Conservation (phyloP, 2,888 invertebrate species). For the Lithophane semibrunnea region DNA sequence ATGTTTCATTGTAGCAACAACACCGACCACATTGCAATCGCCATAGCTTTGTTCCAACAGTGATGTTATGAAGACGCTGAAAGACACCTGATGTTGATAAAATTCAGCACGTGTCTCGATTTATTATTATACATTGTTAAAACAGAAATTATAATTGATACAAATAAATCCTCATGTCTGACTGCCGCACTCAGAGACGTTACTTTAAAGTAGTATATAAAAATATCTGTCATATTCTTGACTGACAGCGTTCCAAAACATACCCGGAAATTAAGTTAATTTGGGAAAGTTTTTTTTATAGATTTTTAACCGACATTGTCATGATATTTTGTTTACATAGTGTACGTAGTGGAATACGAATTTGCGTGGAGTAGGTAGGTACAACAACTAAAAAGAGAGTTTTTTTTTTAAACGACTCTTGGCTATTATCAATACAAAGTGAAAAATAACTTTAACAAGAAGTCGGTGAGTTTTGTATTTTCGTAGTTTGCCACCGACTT, state of each 20-base stretch:
- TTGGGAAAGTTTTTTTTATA: neutral
- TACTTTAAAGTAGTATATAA: neutral
- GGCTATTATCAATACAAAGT: too few species aligned
- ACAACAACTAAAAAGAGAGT: too few species aligned
- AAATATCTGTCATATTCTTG: neutral
- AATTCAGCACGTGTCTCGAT: conserved; percentile 4
- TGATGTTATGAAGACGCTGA: neutral
- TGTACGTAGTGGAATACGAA: too few species aligned
- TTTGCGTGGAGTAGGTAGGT: too few species aligned
- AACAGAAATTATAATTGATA: neutral
- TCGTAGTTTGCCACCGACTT: too few species aligned
- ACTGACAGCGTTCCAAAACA: neutral
- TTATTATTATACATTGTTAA: neutral
- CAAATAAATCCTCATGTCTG: too few species aligned
- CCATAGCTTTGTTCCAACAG: neutral
- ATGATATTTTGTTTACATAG: too few species aligned
- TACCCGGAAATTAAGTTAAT: neutral
- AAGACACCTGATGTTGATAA: neutral
- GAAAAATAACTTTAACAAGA: too few species aligned
- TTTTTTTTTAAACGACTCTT: too few species aligned
- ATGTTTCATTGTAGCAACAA: neutral
- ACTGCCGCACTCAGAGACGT: too few species aligned
- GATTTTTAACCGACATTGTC: neutral
- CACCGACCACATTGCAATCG: neutral
- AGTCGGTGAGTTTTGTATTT: too few species aligned